A percentile compares a stretch with the other conserved stretches of the same genome.
These are phyloP conservation scores for Euzetes globulus DNA, from an alignment of 2,888 invertebrate genomes.

Conservation along the genomic window DNA sequence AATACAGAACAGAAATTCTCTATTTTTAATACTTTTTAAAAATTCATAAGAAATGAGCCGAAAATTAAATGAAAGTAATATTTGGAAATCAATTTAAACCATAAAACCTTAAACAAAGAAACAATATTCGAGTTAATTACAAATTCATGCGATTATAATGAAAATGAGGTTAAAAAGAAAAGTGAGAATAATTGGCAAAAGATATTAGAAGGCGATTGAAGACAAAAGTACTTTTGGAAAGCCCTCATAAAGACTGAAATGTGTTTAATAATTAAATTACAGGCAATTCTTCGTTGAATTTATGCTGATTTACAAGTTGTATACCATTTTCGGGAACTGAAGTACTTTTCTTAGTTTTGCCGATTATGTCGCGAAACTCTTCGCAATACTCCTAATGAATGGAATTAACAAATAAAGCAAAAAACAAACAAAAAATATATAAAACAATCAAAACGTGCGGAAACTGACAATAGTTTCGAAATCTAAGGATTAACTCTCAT, in stretches of 20 bases:
- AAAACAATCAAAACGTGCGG: constrained; percentile 3
- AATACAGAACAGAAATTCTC: background rate
- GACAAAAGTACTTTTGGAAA: constrained; percentile 3
- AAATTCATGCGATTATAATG: background rate
- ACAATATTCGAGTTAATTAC: constrained; percentile 21
- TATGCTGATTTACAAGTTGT: constrained; percentile 88
- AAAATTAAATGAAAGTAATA: background rate
- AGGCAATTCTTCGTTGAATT: constrained; percentile 90
- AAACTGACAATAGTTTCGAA: constrained; percentile 34
- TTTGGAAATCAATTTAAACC: background rate
- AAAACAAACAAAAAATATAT: constrained; percentile 24
- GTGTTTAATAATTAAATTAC: constrained; percentile 51
- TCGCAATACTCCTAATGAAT: constrained; percentile 81
- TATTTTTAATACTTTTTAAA: background rate
- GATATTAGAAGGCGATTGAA: background rate
- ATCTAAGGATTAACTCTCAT: background rate
- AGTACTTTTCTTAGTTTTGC: constrained; percentile 66
- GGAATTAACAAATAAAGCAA: constrained; percentile 8
- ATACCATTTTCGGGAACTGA: constrained; percentile 83
- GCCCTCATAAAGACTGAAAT: constrained; percentile 10
- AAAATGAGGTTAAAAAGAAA: constrained; percentile 1
- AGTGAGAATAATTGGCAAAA: background rate
- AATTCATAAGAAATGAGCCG: background rate
- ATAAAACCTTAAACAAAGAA: constrained; percentile 25
- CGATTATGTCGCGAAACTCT: constrained; percentile 82